Conservation (phyloP, 2,797 vertebrate species). For the Cercopithecus mitis region DNA sequence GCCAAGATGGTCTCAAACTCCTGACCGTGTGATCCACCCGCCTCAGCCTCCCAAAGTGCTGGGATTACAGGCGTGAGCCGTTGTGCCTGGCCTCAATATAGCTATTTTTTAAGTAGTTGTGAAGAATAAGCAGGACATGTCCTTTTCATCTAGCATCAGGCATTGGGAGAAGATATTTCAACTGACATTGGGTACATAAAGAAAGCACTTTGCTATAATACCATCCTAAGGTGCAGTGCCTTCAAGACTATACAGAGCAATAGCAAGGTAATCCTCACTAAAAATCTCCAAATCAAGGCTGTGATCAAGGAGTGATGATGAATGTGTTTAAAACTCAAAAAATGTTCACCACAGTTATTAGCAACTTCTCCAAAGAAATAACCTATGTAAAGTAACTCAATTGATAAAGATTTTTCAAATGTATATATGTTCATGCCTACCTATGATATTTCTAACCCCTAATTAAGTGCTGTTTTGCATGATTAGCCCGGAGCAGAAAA, state of each 20-base stretch:
- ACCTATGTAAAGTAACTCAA: neutral
- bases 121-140: neutral
- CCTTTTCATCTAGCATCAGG: neutral
- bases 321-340: neutral
- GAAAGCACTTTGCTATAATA: neutral
- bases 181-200: neutral
- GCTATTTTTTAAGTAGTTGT: neutral
- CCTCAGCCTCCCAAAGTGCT: no score
- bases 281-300: neutral
- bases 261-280: neutral
- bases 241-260: neutral
- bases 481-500: neutral
- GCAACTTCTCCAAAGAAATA: neutral
- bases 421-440: neutral
- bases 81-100: no score
- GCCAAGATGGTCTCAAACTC: no score
- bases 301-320: neutral
- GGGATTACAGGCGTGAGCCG: no score
- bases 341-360: neutral
- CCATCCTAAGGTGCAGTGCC: neutral
- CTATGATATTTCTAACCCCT: neutral
- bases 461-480: neutral
- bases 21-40: no score
- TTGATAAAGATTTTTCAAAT: neutral
- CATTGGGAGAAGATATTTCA: neutral